Percentiles rank a stretch among this genome's conserved stretches.
Conservation (phyloP, 2,888 invertebrate genomes). For the Stenolophus ochropezus region DNA sequence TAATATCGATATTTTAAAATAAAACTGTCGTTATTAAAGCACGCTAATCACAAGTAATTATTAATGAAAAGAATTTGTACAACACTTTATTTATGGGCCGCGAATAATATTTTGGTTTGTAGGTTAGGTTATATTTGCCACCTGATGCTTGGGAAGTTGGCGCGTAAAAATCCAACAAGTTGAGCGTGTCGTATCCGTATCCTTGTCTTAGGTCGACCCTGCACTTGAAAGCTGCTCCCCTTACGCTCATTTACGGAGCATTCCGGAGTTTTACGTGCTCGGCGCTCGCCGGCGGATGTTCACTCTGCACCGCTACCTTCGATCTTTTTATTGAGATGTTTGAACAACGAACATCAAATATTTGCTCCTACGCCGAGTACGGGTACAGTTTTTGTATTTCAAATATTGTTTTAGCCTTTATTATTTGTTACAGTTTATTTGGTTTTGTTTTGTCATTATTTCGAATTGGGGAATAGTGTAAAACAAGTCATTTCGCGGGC, state of each 20-base stretch:
- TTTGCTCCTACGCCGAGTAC: slow-evolving; percentile 48
- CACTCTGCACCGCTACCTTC: slow-evolving; percentile 39
- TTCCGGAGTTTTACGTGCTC: slow-evolving; percentile 40
- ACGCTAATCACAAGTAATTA: no score
- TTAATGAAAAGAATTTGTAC: no score
- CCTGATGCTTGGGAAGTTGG: neutral
- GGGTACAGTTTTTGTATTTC: slow-evolving; percentile 47
- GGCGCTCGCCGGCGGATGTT: neutral
- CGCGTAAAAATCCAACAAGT: slow-evolving; percentile 16
- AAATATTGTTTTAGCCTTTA: slow-evolving; percentile 46
- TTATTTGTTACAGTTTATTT: slow-evolving; percentile 35
- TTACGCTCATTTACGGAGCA: slow-evolving; percentile 40
- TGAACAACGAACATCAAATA: slow-evolving; percentile 55
- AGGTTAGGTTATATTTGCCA: neutral
- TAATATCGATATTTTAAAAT: no score
- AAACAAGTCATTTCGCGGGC: neutral
- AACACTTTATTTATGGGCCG: no score
- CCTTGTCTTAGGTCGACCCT: slow-evolving; percentile 34
- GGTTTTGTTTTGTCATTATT: slow-evolving; percentile 9
- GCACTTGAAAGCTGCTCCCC: slow-evolving; percentile 36
- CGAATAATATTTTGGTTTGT: no score
- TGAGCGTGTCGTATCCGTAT: neutral
- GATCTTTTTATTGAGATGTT: slow-evolving; percentile 55
- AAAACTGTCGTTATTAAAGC: no score
- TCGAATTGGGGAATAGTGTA: slow-evolving; percentile 30